Percentiles rank a stretch among this genome's conserved stretches.
Conservation (phyloP, 1,140 invertebrate species). For the Camponotus pennsylvanicus region DNA sequence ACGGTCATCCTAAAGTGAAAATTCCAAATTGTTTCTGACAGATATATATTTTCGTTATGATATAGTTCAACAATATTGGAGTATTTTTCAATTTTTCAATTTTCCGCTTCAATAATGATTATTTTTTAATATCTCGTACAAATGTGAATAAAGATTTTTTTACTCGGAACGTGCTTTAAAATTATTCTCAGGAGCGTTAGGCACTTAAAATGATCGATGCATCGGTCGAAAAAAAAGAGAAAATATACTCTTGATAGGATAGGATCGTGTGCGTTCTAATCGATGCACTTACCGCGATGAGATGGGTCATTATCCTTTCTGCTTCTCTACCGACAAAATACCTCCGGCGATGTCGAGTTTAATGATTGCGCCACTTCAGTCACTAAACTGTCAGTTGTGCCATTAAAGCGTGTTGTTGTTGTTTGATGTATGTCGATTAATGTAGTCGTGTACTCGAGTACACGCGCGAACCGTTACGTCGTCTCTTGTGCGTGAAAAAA, state of each 20-base stretch:
- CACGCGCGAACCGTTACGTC: conserved; percentile 63
- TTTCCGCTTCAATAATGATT: neutral
- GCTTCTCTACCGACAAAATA: conserved; percentile 52
- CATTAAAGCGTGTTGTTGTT: conserved; percentile 65
- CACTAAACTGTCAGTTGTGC: conserved; percentile 60
- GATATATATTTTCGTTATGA: neutral
- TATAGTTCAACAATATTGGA: too few species aligned
- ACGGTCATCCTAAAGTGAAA: neutral
- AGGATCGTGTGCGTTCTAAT: conserved; percentile 25
- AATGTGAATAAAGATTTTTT: conserved; percentile 17
- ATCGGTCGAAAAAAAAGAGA: neutral
- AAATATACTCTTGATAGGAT: neutral
- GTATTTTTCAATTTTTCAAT: neutral
- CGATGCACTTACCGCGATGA: conserved; percentile 55
- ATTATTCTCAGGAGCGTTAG: neutral
- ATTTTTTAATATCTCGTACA: neutral
- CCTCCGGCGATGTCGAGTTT: conserved; percentile 60
- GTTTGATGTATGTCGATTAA: conserved; percentile 59
- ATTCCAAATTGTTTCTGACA: neutral
- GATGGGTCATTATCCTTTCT: conserved; percentile 66
- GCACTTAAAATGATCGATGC: conserved; percentile 11
- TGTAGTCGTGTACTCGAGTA: conserved; percentile 20
- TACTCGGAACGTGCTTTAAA: neutral
- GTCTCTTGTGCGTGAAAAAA: conserved; percentile 50
- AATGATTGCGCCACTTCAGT: conserved; percentile 68